Percentiles rank a stretch among this genome's conserved stretches.
phyloP scores from a whole-genome alignment of 2,888 invertebrate species.

The Pinctada fucata region DNA sequence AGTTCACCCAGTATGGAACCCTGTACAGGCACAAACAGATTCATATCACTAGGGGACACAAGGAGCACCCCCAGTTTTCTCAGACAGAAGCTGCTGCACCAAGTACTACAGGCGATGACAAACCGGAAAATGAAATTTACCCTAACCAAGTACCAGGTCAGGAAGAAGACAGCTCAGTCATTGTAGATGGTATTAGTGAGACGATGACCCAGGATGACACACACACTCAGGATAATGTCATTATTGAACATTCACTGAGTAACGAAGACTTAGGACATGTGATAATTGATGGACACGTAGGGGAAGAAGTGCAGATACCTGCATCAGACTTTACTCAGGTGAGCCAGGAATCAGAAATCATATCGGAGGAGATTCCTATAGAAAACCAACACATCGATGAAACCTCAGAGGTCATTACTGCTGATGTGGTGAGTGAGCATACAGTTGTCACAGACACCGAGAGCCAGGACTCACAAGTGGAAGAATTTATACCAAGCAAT shows the following conservation, averaged over 20 bases:
- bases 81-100: not conserved
- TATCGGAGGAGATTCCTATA: not conserved
- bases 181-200: not conserved
- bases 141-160: not conserved
- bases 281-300: not conserved
- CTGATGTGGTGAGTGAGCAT: not conserved
- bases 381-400: not conserved
- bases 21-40: conserved; percentile 30
- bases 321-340: not conserved
- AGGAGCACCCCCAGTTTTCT: not conserved
- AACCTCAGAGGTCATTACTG: not conserved
- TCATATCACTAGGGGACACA: conserved; percentile 7
- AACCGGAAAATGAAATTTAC: not conserved
- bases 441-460: not conserved
- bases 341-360: not conserved
- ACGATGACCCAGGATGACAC: not conserved
- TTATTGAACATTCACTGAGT: conserved; percentile 1
- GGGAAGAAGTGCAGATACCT: not conserved
- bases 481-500: not conserved
- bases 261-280: not conserved
- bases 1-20: conserved; percentile 31
- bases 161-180: not conserved
- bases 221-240: not conserved
- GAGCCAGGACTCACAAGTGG: not conserved
- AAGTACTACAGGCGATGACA: not conserved